Evolutionary conservation across 2,113 vertebrate species (phyloP), one percentile per base, ranked within the genome.

Genomic region (Crotalus viridis): DNA sequence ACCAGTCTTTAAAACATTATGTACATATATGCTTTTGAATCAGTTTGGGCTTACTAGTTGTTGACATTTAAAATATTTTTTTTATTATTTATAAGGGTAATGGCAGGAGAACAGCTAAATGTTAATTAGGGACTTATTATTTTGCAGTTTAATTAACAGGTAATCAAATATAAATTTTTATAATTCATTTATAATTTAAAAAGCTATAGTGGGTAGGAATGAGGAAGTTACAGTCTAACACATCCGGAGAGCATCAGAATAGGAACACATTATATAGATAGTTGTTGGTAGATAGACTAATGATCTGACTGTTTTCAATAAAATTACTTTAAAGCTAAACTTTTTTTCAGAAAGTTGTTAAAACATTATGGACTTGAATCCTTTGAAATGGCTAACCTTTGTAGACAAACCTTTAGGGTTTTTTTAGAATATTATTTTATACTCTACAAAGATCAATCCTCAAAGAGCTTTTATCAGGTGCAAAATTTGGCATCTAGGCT

Each of bases 11-110:
- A 19, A 96, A 93, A 96, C 95, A 94, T 91, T 94, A 96, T 95
- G 95, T 95, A 94, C 89, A 94, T 94, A 93, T 94, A 93, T 96
- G 92, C 91, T 93, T 95, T 97, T 96, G 95, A 96, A 96, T 95
- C 95, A 96, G 54, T 92, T 94, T 95, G 96, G 95, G 89, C 94
- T 95, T 91, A 92, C 93, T 94, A 93, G 54, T 92, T 95, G 33
- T 94, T 88, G 57, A 88, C 92, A 92, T 87, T 93, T 92, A 87
- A 96, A 95, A 92, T 87, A 95, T 86, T 94, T 90, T 94, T 94
- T 15, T 39, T 94, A 39, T 86, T 61, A 89, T 90, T 74, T 93
- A 91, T 33, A 48, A 91, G 39, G 28, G 9, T 33, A n/a, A n/a
- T 56, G 13, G n/a, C 13, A n/a, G 54, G 24, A 54, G 57, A 91